Base-by-base conservation (phyloP, 1,140 invertebrate species). In the Leucophenga varia region DNA sequence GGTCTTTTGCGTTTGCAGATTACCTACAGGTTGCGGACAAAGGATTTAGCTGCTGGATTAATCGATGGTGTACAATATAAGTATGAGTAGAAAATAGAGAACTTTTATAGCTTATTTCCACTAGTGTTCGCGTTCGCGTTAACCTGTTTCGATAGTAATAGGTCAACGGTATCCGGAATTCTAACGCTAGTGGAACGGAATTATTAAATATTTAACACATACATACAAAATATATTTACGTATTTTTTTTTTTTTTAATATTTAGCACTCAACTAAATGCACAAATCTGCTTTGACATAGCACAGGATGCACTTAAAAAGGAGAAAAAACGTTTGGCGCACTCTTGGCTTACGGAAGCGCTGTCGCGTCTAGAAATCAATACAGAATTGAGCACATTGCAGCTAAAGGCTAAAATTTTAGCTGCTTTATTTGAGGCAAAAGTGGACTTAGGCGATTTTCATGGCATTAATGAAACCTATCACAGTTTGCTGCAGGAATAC, bases 1-100 rank as follows among this genome's bases (percentile, higher is more conserved):
- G 72, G 72, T 2, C 7, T 74, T 5, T 52, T 72, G 18, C 57
- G 71, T 13, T 16, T 74, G 17, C 71, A 74, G 19, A 52, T 43
- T 16, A 45, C 60, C 17, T 74, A 74, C 28, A 51, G 67, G 12
- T 22, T 74, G 2, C 39, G 50, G 32, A 45, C 61, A 5, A 41
- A 55, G 6, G 53, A 74, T 25, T 22, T 74, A 4, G 71, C 60
- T 9, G 54, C 47, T 3, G 72, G 72, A 1, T 34, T 67, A 8
- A 12, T 74, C 10, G 46, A 65, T 41, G 64, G 64, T 2, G 49
- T 67, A 2, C 30, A 59, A 13, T 56, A 73, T 25, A 40, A 57
- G 65, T 72, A 38, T n/a, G n/a, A n/a, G n/a, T n/a, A n/a, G n/a
- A n/a, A n/a, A n/a, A n/a, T n/a, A n/a, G n/a, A 52, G 36, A n/a